Evolutionary conservation across 1,140 invertebrate species (phyloP).

Genomic region (Palaemon carinicauda): DNA sequence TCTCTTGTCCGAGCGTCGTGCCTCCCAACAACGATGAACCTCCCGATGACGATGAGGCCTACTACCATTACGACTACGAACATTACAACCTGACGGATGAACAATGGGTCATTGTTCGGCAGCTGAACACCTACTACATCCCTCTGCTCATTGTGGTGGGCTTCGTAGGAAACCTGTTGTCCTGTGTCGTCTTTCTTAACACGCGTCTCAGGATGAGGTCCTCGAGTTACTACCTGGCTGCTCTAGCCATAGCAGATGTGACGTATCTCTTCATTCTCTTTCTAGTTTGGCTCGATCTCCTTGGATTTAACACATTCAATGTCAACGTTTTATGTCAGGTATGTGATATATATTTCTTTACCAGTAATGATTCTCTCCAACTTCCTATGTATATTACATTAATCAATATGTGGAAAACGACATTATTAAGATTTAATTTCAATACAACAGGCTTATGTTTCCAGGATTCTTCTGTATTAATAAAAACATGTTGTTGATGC

Average conservation of each 20-base stretch:
- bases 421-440: too few species aligned
- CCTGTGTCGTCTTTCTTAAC: slow-evolving; percentile 75
- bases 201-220: slow-evolving; percentile 77
- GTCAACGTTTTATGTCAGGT: slow-evolving; percentile 75
- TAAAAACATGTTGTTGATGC: too few species aligned
- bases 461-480: too few species aligned
- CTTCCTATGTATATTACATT: too few species aligned
- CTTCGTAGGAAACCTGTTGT: slow-evolving; percentile 77
- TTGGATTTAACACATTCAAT: slow-evolving; percentile 72
- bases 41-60: background rate
- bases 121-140: slow-evolving; percentile 62
- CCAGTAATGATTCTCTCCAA: too few species aligned
- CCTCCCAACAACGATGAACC: background rate
- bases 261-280: slow-evolving; percentile 74
- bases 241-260: slow-evolving; percentile 78
- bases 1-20: background rate
- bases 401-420: too few species aligned
- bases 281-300: slow-evolving; percentile 77
- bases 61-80: slow-evolving; percentile 30
- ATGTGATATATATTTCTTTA: too few species aligned
- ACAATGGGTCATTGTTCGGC: slow-evolving; percentile 34
- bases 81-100: slow-evolving; percentile 38
- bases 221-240: slow-evolving; percentile 77
- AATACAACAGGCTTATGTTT: too few species aligned
- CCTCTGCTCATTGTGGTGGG: slow-evolving; percentile 76